These are phyloP conservation scores for Anoplius nigerrimus DNA, from an alignment of 2,888 invertebrate species.

Conservation along the genomic window DNA sequence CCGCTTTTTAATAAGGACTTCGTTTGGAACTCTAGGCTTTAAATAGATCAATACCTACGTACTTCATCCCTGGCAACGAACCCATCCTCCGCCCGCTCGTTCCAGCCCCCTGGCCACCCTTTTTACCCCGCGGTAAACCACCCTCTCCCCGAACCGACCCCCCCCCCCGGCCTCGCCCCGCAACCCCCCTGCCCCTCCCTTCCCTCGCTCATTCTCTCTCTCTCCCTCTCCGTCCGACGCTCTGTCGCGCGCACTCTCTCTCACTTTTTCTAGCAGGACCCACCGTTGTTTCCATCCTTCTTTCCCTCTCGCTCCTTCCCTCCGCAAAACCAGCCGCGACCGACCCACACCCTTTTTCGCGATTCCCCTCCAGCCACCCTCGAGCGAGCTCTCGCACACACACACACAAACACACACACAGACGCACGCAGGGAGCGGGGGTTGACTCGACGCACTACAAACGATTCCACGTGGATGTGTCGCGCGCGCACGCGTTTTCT, in stretches of 20 bases:
- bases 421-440: too few relatives aligned
- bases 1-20: slow-evolving; percentile 76
- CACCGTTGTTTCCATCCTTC: slow-evolving; percentile 28
- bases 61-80: slow-evolving; percentile 75
- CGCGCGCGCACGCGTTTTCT: slow-evolving; percentile 15
- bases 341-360: slow-evolving; percentile 60
- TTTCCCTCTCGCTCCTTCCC: slow-evolving; percentile 21
- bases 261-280: slow-evolving; percentile 26
- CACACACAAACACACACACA: slow-evolving; percentile 17
- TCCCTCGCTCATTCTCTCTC: slow-evolving; percentile 28
- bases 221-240: slow-evolving; percentile 31
- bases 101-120: slow-evolving; percentile 63
- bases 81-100: slow-evolving; percentile 65
- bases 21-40: slow-evolving; percentile 76
- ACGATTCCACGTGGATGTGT: slow-evolving; percentile 22
- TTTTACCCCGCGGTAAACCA: slow-evolving; percentile 74
- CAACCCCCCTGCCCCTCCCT: slow-evolving; percentile 34
- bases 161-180: slow-evolving; percentile 30
- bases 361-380: slow-evolving; percentile 43
- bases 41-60: slow-evolving; percentile 75
- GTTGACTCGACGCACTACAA: too few relatives aligned
- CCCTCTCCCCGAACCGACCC: slow-evolving; percentile 29
- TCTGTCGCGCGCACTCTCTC: slow-evolving; percentile 33
- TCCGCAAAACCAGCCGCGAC: slow-evolving; percentile 48
- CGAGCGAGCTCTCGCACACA: slow-evolving; percentile 24